phyloP scores from a whole-genome alignment of 2,888 invertebrate species.

The Lithodes maja region DNA sequence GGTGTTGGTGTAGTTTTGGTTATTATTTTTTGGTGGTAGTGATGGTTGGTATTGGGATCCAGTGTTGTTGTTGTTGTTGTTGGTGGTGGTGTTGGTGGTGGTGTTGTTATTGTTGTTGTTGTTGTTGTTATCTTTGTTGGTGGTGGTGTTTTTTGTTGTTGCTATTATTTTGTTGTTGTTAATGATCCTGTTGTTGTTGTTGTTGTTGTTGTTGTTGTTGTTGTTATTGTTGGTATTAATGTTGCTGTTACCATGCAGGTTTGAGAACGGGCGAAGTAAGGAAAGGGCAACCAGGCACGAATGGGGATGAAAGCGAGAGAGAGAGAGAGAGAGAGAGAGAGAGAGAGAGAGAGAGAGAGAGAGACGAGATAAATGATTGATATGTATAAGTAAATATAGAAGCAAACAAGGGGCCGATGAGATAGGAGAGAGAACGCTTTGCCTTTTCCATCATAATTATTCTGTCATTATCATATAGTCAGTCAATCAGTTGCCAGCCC shows the following conservation, averaged over 20 bases:
- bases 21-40: background rate
- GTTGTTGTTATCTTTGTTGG: background rate
- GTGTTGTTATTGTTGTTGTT: background rate
- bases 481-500: too few relatives aligned
- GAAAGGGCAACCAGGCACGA: background rate
- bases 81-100: too few relatives aligned
- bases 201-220: background rate
- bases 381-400: too few relatives aligned
- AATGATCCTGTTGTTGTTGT: background rate
- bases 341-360: conserved; percentile 4
- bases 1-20: background rate
- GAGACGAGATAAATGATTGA: background rate
- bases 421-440: too few relatives aligned
- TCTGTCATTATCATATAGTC: too few relatives aligned
- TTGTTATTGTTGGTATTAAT: background rate
- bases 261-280: too few relatives aligned
- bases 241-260: background rate
- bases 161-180: too few relatives aligned
- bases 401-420: too few relatives aligned
- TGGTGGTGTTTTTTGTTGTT: too few relatives aligned
- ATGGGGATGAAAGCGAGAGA: conserved; percentile 18
- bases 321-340: conserved; percentile 35
- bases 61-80: background rate
- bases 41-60: background rate
- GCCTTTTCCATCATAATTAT: too few relatives aligned